Percentiles rank a stretch among this genome's conserved stretches.
These are phyloP conservation scores for Holotrichia oblita DNA, from an alignment of 1,140 invertebrate species.

Conservation along the genomic window DNA sequence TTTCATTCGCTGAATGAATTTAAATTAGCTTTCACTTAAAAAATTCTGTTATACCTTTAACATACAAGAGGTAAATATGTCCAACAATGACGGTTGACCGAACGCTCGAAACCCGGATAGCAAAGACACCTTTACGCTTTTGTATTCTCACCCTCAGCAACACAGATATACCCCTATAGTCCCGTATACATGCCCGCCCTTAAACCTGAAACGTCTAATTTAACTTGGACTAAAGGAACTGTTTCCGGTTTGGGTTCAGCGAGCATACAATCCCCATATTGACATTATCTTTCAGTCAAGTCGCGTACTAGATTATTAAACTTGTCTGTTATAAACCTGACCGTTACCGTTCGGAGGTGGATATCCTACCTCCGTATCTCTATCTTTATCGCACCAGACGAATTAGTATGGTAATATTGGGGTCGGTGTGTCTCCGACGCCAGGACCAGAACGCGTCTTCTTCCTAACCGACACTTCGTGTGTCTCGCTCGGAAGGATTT, in stretches of 20 bases:
- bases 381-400: neutral
- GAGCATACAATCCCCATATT: slow-evolving; percentile 5
- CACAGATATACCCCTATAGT: too few species aligned
- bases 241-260: neutral
- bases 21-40: too few species aligned
- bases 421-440: neutral
- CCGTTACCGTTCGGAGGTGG: too few species aligned
- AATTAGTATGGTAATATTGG: neutral
- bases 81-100: too few species aligned
- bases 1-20: too few species aligned
- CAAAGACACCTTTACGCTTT: too few species aligned
- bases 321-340: slow-evolving; percentile 5
- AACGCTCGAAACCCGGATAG: too few species aligned
- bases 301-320: slow-evolving; percentile 2
- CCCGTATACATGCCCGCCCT: too few species aligned
- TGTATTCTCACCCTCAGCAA: too few species aligned
- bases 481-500: neutral
- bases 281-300: neutral
- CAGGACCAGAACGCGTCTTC: neutral
- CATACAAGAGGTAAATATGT: too few species aligned
- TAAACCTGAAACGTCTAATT: neutral
- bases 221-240: neutral
- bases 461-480: too few species aligned
- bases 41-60: too few species aligned
- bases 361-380: neutral